These are phyloP conservation scores for Himalopsyche tibetana DNA, from an alignment of 2,888 invertebrate genomes.

Conservation along the genomic window DNA sequence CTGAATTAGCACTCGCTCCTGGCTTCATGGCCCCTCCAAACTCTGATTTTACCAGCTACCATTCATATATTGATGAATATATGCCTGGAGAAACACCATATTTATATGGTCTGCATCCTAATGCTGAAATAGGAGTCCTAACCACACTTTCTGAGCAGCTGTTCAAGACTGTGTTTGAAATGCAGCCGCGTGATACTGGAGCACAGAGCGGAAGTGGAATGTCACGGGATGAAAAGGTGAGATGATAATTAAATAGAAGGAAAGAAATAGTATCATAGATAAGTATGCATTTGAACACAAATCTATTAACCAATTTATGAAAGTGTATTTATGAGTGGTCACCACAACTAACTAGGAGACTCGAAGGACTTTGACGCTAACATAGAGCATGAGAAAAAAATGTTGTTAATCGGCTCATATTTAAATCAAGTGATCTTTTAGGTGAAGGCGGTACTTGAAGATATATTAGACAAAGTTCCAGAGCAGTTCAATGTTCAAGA, in stretches of 20 bases:
- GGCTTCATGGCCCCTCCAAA: slow-evolving; percentile 93
- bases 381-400: too few relatives aligned
- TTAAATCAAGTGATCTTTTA: slow-evolving; percentile 67
- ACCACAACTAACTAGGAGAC: too few relatives aligned
- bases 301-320: too few relatives aligned
- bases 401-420: too few relatives aligned
- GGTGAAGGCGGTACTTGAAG: slow-evolving; percentile 87
- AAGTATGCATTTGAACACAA: too few relatives aligned
- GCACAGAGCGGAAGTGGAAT: slow-evolving; percentile 83
- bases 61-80: slow-evolving; percentile 90
- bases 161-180: slow-evolving; percentile 90
- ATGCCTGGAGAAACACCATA: slow-evolving; percentile 93
- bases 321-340: too few relatives aligned
- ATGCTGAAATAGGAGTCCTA: slow-evolving; percentile 96
- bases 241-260: slow-evolving; percentile 32
- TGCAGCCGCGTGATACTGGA: slow-evolving; percentile 91
- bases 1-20: slow-evolving; percentile 87
- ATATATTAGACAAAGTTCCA: slow-evolving; percentile 91
- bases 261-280: too few relatives aligned
- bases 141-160: slow-evolving; percentile 90
- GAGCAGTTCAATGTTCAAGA: slow-evolving; percentile 92
- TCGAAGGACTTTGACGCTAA: too few relatives aligned
- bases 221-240: slow-evolving; percentile 89
- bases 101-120: slow-evolving; percentile 94
- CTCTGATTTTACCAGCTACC: slow-evolving; percentile 91